Percentiles rank a stretch among this genome's conserved stretches.
These are phyloP conservation scores for Thalpophila matura DNA, from an alignment of 2,888 invertebrate genomes.

Conservation along the genomic window DNA sequence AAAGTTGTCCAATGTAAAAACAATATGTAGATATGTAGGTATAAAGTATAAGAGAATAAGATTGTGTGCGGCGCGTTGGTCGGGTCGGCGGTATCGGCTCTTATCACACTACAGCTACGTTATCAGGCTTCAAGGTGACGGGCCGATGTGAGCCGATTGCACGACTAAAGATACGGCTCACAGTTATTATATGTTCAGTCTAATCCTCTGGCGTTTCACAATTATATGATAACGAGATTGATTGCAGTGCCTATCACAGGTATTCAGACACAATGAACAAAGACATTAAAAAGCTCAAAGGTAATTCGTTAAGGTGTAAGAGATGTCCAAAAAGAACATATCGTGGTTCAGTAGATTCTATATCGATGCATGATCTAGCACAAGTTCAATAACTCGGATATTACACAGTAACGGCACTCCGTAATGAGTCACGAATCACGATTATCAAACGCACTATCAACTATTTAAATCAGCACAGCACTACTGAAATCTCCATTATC, in stretches of 20 bases:
- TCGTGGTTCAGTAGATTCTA: constrained; percentile 41
- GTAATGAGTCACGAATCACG: constrained; percentile 49
- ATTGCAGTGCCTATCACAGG: constrained; percentile 22
- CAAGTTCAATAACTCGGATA: constrained; percentile 61
- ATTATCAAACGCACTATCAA: constrained; percentile 45
- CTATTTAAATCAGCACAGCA: constrained; percentile 26
- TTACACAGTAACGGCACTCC: constrained; percentile 35
- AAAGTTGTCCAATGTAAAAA: constrained; percentile 50
- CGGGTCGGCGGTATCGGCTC: constrained; percentile 55
- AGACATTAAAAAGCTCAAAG: constrained; percentile 1
- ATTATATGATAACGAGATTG: constrained; percentile 44
- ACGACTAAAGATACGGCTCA: constrained; percentile 73
- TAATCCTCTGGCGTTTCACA: constrained; percentile 60
- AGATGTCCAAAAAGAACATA: constrained; percentile 28
- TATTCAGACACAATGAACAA: constrained; percentile 24
- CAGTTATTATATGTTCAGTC: constrained; percentile 70
- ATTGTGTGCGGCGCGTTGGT: constrained; percentile 42
- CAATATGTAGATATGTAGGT: too few relatives aligned
- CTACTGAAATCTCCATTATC: constrained; percentile 12
- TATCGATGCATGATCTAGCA: constrained; percentile 49
- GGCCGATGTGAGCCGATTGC: constrained; percentile 83
- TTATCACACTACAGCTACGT: constrained; percentile 68
- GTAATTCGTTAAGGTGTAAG: background rate
- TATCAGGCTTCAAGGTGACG: constrained; percentile 89
- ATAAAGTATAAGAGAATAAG: constrained; percentile 53